Evolutionary conservation across 35 echinoderm and acorn worm species (phyloP).

Genomic region (Lytechinus variegatus): DNA sequence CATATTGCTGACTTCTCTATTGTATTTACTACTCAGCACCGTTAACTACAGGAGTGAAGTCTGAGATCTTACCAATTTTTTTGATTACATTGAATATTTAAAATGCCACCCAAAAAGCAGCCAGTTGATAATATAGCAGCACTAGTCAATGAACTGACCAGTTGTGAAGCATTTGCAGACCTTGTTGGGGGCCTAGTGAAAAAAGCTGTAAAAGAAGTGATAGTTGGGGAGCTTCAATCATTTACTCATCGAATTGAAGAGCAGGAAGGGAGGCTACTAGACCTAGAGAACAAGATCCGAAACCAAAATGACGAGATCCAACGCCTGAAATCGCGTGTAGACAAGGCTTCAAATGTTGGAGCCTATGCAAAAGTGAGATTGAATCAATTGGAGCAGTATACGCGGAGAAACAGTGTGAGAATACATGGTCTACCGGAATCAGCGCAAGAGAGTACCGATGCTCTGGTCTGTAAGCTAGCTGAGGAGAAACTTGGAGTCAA

Average conservation of each 20-base stretch:
- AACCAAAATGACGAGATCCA: neutral
- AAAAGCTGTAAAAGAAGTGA: neutral
- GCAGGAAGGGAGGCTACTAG: neutral
- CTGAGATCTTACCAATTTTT: too few relatives aligned
- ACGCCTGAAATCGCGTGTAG: neutral
- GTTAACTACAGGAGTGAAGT: too few relatives aligned
- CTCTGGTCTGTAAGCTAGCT: too few relatives aligned
- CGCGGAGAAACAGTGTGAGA: slow-evolving; percentile 12
- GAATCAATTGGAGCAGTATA: slow-evolving; percentile 11
- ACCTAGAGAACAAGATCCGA: neutral
- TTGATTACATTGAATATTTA: too few relatives aligned
- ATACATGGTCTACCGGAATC: slow-evolving; percentile 25
- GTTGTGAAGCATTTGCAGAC: too few relatives aligned
- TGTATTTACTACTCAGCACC: too few relatives aligned
- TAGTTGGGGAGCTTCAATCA: neutral
- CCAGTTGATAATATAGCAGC: too few relatives aligned
- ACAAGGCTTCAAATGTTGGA: neutral
- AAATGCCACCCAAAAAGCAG: too few relatives aligned
- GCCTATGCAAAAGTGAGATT: neutral
- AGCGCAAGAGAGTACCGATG: too few relatives aligned
- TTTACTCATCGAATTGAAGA: neutral
- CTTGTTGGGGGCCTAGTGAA: neutral
- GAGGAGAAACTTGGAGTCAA: too few relatives aligned
- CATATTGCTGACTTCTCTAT: too few relatives aligned
- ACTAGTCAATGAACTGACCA: too few relatives aligned